Evolutionary conservation across 2,888 invertebrate species (phyloP), one percentile per base, ranked within the genome.

Genomic region (Acanthacorydalis orientalis): DNA sequence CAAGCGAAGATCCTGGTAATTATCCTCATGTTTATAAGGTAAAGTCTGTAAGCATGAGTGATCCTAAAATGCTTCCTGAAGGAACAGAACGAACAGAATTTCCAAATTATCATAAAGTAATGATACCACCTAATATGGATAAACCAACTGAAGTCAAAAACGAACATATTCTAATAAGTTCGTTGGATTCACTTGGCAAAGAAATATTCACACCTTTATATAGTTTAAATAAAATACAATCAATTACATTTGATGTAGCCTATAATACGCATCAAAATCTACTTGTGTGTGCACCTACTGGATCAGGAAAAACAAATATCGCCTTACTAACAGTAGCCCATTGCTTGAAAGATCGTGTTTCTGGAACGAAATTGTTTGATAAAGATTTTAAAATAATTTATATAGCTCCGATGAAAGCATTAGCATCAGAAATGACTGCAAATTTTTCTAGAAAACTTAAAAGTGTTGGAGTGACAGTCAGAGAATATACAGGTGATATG

Each of bases 381-480:
- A 84, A 93, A 66, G 82, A 89, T 57, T 97, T 97, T 60, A 97
- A 97, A 83, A 92, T 98, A 56, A 86, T 99, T 44, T 98, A 99
- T 66, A 88, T 99, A 55, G 97, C 97, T 1, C 98, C 98, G 2
- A 99, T 98, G 98, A 99, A 98, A 70, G 98, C 98, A 0, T 67
- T 99, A 38, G 98, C 98, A 0, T 83, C 96, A 0, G 98, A 99
- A 73, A 98, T 99, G 95, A 92, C 96, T 0, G 76, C 80, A 0
- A 97, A 88, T 63, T 98, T 98, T 65, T 80, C 83, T 4, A 82
- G 80, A 56, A 77, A 89, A 45, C 70, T 99, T 1, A 72, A 75
- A 37, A 74, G 80, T 0, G 59, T 79, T 31, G 92, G 93, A 7
- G 80, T 98, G 31, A 60, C 69, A 1, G 97, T 99, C 0, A 74